Evolutionary conservation across 2,888 invertebrate species (phyloP), one percentile per base, ranked within the genome.

Genomic region (Coremacera marginata): DNA sequence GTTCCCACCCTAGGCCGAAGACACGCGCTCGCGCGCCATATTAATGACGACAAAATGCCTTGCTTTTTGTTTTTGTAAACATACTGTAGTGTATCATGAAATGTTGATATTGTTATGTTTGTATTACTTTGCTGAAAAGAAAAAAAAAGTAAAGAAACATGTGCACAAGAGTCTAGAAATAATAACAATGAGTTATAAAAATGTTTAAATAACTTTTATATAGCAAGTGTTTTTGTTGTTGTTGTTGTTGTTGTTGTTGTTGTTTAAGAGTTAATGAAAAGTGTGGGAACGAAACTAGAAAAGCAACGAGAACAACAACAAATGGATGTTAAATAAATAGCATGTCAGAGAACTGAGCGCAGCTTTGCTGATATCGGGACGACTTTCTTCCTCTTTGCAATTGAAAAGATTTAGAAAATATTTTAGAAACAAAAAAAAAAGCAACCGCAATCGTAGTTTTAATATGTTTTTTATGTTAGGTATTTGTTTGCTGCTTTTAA

Each of bases 241-340:
- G 37, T n/a, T 31, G 71, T 22, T 14, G 49, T 22, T 67, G 37
- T 65, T 34, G 34, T 16, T 65, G 63, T 37, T 65, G 63, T 34
- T 44, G 44, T 44, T 44, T 34, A 31, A 25, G 11, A n/a, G 60
- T 60, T 72, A 72, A 62, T 72, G 55, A 67, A 65, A 67, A 67
- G 74, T 67, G 74, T 74, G 74, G 74, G 74, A 74, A 74, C 74
- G 25, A 67, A 65, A 37, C 22, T 74, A 55, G 67, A 74, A 65
- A 65, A 74, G 60, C 51, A 63, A 65, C 51, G 14, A 31, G 7
- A 51, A 65, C 63, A 51, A 27, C 62, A 52, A 34, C 37, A 65
- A 37, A 31, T 31, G 49, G 4, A 27, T 49, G 22, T 34, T 16
- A 1, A 34, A 65, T 37, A 55, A 22, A 55, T 22, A 60, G 27